Conservation (phyloP, 2,113 vertebrate genomes). For the Odocoileus virginianus region DNA sequence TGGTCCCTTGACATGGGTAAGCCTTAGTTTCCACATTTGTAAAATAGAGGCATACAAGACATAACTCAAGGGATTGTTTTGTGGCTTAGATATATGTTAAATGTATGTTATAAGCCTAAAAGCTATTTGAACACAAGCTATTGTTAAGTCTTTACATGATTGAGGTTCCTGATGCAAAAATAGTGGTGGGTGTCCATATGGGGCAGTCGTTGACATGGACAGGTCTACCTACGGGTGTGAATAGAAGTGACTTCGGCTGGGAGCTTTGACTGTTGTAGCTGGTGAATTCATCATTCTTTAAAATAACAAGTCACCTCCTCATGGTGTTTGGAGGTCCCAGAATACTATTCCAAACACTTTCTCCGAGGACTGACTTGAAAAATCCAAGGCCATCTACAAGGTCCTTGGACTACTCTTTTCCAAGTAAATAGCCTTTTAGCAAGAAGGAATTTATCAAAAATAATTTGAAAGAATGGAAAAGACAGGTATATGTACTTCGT, state of each 20-base stretch:
- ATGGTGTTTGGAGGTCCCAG: background rate
- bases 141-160: background rate
- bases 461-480: background rate
- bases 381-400: background rate
- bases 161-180: background rate
- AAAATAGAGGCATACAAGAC: background rate
- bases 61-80: background rate
- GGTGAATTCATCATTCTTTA: background rate
- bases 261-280: background rate
- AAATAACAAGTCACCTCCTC: background rate
- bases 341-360: background rate
- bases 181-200: background rate
- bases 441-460: background rate
- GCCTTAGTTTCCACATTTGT: background rate
- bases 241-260: background rate
- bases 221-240: background rate
- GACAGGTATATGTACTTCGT: background rate
- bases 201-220: background rate
- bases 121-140: background rate
- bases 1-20: background rate
- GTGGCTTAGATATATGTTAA: background rate
- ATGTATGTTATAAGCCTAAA: background rate
- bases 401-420: background rate
- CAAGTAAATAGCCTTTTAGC: background rate
- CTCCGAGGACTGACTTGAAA: background rate